Base-by-base conservation (phyloP, 2,888 invertebrate species). In the Petrophora chlorosata region DNA sequence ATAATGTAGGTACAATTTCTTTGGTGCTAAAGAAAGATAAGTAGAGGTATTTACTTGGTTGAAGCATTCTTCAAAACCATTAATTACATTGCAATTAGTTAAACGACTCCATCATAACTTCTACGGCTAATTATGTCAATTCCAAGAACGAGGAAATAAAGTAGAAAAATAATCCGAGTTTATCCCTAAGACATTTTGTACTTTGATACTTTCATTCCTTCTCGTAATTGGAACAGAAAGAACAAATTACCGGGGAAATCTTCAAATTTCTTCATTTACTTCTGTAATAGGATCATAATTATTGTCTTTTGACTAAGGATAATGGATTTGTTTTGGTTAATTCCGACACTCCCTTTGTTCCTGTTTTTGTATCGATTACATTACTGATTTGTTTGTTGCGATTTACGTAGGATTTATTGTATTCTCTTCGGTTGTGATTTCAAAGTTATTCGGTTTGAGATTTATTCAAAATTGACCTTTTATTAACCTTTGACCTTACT, bases 231-330 rank as follows among this genome's bases (percentile, higher is more conserved):
- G 73, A 71, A 69, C 64, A 64, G 65, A 69, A 70, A 55, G 66
- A 73, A 76, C 73, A 73, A 79, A 78, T 79, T 70, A 73, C 73
- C 55, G 59, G 58, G 65, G 60, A 57, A 61, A 73, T 72, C 65
- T 65, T 76, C 67, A 66, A 72, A 74, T 73, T 76, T 72, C 74
- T 73, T 76, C 69, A 78, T 77, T 78, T 70, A 71, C 67, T 76
- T 73, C 71, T 70, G 74, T 75, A 76, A 77, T 72, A 67, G 73
- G 70, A 74, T 76, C 72, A 76, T 73, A 73, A 74, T 74, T 73
- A 77, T 77, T 78, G 67, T 70, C 67, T 71, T 69, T 63, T 65
- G 52, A 67, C 64, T 62, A 65, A 74, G 58, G 61, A 53, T 66
- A 67, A 71, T 68, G 56, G 61, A 69, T 70, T 70, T 64, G 55